Percentiles rank a stretch among this genome's conserved stretches.
These are phyloP conservation scores for Cantharis rustica DNA, from an alignment of 2,888 invertebrate genomes.

Conservation along the genomic window DNA sequence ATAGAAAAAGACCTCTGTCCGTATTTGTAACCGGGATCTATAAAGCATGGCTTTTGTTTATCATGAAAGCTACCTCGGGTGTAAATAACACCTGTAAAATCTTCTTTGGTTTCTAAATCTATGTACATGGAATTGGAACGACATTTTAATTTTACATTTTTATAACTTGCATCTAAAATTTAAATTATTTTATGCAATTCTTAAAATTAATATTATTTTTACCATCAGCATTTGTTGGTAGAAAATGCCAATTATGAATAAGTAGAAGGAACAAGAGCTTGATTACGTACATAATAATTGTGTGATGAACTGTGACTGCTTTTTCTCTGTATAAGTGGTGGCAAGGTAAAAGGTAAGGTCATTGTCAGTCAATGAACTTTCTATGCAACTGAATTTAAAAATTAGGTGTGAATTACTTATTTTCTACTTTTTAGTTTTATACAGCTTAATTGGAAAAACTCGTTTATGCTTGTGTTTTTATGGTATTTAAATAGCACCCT, in stretches of 20 bases:
- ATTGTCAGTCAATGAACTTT: conserved; percentile 13
- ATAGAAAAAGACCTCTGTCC: conserved; percentile 59
- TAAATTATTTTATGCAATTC: conserved; percentile 59
- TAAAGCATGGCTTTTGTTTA: conserved; percentile 62
- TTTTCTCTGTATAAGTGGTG: background rate
- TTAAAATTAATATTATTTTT: background rate
- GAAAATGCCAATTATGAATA: background rate
- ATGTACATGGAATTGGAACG: conserved; percentile 62
- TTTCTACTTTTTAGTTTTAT: no score
- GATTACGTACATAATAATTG: background rate
- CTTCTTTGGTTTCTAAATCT: conserved; percentile 58
- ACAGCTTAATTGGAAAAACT: no score
- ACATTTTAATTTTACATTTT: conserved; percentile 62
- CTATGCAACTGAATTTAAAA: background rate
- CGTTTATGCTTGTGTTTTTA: no score
- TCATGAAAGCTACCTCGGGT: conserved; percentile 66
- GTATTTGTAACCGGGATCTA: conserved; percentile 56
- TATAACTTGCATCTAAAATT: conserved; percentile 61
- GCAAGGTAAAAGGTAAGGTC: conserved; percentile 1
- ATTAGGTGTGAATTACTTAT: background rate
- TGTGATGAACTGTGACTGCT: background rate
- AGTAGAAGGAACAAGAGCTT: background rate
- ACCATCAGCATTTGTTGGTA: background rate
- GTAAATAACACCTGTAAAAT: conserved; percentile 66
- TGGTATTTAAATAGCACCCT: no score